Evolutionary conservation across 2,888 invertebrate species (phyloP).

Genomic region (Ptilodon capucinus): DNA sequence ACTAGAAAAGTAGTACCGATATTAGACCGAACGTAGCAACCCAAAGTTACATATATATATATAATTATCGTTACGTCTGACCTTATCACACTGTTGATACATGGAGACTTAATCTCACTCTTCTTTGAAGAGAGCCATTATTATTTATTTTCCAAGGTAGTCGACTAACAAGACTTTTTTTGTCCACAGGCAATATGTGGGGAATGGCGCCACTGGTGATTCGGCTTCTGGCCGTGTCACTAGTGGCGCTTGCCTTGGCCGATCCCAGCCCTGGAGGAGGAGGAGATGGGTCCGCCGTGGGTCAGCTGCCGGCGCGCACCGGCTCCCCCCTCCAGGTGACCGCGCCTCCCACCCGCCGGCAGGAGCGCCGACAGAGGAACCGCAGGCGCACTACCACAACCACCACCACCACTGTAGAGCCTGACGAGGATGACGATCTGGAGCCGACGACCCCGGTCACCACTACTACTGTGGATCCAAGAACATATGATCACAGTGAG

Average conservation of each 20-base stretch:
- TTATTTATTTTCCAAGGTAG: too few species aligned
- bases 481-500: conserved; percentile 72
- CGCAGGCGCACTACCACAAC: conserved; percentile 60
- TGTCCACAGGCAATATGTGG: conserved; percentile 63
- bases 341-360: conserved; percentile 29
- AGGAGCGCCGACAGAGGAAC: conserved; percentile 51
- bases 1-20: too few species aligned
- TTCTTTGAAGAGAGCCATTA: too few species aligned
- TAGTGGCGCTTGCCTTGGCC: conserved; percentile 73
- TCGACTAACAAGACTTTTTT: conserved; percentile 1
- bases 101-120: too few species aligned
- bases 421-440: conserved; percentile 53
- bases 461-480: conserved; percentile 67
- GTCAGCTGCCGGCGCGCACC: conserved; percentile 13
- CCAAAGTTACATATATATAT: too few species aligned
- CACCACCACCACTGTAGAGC: conserved; percentile 56
- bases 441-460: conserved; percentile 50
- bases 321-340: conserved; percentile 11
- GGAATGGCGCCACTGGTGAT: conserved; percentile 74
- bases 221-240: conserved; percentile 65
- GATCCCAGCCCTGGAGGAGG: conserved; percentile 51
- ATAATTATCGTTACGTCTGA: too few species aligned
- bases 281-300: conserved; percentile 28
- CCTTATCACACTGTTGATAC: too few species aligned
- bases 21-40: too few species aligned